Conservation (phyloP, 2,888 invertebrate species). For the Sphaerophoria rueppellii region DNA sequence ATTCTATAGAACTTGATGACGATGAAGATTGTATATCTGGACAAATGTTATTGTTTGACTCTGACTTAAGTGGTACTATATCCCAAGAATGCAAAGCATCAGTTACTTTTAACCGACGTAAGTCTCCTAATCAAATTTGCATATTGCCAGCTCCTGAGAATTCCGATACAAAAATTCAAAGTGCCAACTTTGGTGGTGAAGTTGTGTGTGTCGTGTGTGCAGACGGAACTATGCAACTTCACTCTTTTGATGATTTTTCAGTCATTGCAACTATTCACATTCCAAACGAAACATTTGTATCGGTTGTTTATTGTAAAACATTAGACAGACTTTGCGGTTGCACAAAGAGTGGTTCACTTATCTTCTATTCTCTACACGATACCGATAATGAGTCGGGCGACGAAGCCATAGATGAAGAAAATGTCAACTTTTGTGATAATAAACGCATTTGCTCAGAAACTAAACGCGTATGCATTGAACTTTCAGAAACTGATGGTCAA, state of each 20-base stretch:
- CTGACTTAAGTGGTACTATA: slow-evolving; percentile 76
- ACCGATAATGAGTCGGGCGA: slow-evolving; percentile 88
- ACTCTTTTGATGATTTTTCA: slow-evolving; percentile 88
- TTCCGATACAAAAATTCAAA: slow-evolving; percentile 78
- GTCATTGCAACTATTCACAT: slow-evolving; percentile 87
- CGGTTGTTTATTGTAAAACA: slow-evolving; percentile 93
- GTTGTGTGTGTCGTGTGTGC: slow-evolving; percentile 89
- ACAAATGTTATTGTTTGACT: slow-evolving; percentile 79
- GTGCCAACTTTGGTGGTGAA: slow-evolving; percentile 82
- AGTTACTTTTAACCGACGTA: slow-evolving; percentile 85
- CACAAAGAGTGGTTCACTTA: slow-evolving; percentile 90
- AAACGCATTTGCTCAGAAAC: slow-evolving; percentile 55
- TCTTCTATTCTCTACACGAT: slow-evolving; percentile 91
- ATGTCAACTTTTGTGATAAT: slow-evolving; percentile 75
- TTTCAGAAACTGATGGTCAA: slow-evolving; percentile 78
- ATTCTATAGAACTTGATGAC: slow-evolving; percentile 66
- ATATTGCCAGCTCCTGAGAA: slow-evolving; percentile 85
- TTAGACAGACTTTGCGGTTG: slow-evolving; percentile 93
- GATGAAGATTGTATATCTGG: slow-evolving; percentile 77
- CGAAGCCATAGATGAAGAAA: slow-evolving; percentile 87
- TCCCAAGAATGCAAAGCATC: slow-evolving; percentile 80
- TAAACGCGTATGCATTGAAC: slow-evolving; percentile 60
- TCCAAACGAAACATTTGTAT: slow-evolving; percentile 88
- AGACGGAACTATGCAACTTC: slow-evolving; percentile 89
- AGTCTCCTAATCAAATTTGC: slow-evolving; percentile 88